Evolutionary conservation across 2,888 invertebrate species (phyloP).

Genomic region (Microchrysa polita): DNA sequence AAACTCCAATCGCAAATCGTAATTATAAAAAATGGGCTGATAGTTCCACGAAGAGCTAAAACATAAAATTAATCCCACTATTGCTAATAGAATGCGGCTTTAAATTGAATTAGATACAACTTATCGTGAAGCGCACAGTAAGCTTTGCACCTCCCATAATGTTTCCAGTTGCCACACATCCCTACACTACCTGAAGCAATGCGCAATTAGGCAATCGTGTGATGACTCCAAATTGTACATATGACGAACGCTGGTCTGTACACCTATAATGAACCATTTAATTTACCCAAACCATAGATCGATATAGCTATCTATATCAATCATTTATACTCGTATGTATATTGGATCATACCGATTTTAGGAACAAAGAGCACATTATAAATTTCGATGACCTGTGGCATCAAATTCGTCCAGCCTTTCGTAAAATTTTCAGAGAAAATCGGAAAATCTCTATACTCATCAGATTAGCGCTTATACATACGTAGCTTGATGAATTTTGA

Average conservation of each 20-base stretch:
- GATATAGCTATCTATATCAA: constrained; percentile 18
- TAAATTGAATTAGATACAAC: constrained; percentile 8
- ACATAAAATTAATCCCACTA: not conserved
- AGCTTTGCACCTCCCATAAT: not conserved
- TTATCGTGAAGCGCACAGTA: not conserved
- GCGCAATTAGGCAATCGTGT: constrained; percentile 1
- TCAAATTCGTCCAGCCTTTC: not conserved
- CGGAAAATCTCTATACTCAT: constrained; percentile 32
- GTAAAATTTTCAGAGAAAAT: constrained; percentile 26
- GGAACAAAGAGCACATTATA: constrained; percentile 11
- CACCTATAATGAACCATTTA: not conserved
- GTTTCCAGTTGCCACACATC: not conserved
- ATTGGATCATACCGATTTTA: not conserved
- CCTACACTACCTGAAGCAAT: constrained; percentile 4
- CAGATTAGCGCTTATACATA: constrained; percentile 34
- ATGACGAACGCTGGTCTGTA: too few relatives aligned
- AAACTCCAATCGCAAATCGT: not conserved
- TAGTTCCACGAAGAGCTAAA: not conserved
- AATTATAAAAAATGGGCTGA: not conserved
- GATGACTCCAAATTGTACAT: not conserved
- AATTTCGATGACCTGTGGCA: constrained; percentile 27
- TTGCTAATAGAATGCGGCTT: not conserved
- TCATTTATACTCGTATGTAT: too few relatives aligned
- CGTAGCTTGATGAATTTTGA: constrained; percentile 24
- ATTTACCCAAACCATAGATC: not conserved